Evolutionary conservation across 1,140 invertebrate genomes (phyloP).

Genomic region (Drosophila pachea): DNA sequence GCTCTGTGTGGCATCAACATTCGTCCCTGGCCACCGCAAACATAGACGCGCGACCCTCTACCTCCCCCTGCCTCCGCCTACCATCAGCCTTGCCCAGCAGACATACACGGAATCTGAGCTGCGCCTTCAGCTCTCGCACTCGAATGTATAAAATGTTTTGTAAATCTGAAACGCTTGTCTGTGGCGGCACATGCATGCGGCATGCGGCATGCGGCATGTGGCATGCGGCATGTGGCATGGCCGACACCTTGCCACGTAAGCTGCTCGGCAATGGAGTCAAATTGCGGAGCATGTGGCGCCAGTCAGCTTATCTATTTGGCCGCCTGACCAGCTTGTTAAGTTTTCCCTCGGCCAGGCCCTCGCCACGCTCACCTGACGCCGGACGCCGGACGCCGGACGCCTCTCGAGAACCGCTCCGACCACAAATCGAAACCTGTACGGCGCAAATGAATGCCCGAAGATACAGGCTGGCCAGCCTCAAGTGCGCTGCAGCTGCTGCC

Average conservation of each 20-base stretch:
- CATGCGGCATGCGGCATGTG: constrained; percentile 16
- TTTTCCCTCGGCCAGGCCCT: constrained; percentile 24
- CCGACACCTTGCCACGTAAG: constrained; percentile 32
- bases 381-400: not conserved
- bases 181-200: too few relatives aligned
- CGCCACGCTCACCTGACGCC: not conserved
- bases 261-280: constrained; percentile 54
- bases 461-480: not conserved
- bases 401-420: constrained; percentile 2
- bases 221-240: constrained; percentile 12
- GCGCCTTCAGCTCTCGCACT: constrained; percentile 37
- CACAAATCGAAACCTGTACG: constrained; percentile 41
- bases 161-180: constrained; percentile 69
- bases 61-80: too few relatives aligned
- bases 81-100: constrained; percentile 2
- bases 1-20: constrained; percentile 11
- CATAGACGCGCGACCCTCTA: too few relatives aligned
- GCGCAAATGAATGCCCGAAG: constrained; percentile 41
- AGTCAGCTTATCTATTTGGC: constrained; percentile 71
- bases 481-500: too few relatives aligned
- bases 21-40: constrained; percentile 42
- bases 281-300: constrained; percentile 60
- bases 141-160: constrained; percentile 75
- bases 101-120: constrained; percentile 58
- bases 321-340: constrained; percentile 61